Evolutionary conservation across 1,140 invertebrate genomes (phyloP).

Genomic region (Drosophila equinoxialis): DNA sequence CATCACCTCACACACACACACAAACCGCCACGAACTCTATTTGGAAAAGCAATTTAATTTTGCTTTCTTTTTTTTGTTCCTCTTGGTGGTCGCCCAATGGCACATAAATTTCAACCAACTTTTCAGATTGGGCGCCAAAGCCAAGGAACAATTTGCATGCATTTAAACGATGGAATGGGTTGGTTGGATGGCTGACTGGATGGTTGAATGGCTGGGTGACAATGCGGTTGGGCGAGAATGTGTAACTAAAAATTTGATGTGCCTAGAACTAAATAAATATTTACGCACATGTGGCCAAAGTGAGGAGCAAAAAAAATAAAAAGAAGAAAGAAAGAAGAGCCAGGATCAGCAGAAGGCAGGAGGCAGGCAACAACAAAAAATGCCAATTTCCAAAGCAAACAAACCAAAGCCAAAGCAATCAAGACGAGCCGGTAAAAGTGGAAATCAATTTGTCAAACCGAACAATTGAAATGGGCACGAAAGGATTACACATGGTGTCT

Average conservation of each 20-base stretch:
- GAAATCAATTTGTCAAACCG: slow-evolving; percentile 80
- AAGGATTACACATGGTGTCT: slow-evolving; percentile 69
- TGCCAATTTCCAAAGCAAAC: slow-evolving; percentile 76
- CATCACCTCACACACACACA: slow-evolving; percentile 9
- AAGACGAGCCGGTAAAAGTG: slow-evolving; percentile 67
- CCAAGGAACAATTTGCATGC: slow-evolving; percentile 67
- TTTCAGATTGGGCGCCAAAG: slow-evolving; percentile 46
- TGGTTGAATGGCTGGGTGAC: slow-evolving; percentile 31
- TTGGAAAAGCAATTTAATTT: slow-evolving; percentile 76
- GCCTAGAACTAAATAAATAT: slow-evolving; percentile 77
- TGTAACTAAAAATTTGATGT: slow-evolving; percentile 52
- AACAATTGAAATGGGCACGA: slow-evolving; percentile 77
- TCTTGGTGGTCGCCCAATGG: slow-evolving; percentile 49
- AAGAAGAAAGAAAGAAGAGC: slow-evolving; percentile 54
- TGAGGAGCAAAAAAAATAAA: slow-evolving; percentile 50
- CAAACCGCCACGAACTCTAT: slow-evolving; percentile 60
- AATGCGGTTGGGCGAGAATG: slow-evolving; percentile 17
- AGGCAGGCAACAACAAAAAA: slow-evolving; percentile 35
- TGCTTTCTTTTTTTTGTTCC: slow-evolving; percentile 49
- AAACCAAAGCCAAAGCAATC: slow-evolving; percentile 70
- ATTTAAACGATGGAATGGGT: slow-evolving; percentile 60
- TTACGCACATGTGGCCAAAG: slow-evolving; percentile 75
- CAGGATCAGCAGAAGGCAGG: slow-evolving; percentile 10
- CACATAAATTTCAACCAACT: slow-evolving; percentile 75
- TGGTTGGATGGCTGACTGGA: background rate